phyloP scores from a whole-genome alignment of 2,113 vertebrate genomes.

The Eulacestoma nigropectus region DNA sequence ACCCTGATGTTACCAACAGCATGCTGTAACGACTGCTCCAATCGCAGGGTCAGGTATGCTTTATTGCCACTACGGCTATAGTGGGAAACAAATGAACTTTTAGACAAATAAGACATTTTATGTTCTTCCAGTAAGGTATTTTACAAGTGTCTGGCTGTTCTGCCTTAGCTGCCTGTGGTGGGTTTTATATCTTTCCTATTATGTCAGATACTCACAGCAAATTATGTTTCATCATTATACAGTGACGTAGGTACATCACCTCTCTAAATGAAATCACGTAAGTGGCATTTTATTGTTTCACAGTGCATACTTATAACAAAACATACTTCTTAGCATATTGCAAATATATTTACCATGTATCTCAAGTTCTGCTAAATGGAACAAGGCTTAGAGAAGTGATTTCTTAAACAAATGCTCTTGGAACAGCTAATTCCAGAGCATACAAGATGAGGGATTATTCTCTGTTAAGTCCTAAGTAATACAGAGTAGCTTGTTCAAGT shows the following conservation, averaged over 20 bases:
- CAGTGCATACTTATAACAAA: not conserved
- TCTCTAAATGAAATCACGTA: not conserved
- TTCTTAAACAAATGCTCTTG: constrained; percentile 57
- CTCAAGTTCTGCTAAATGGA: constrained; percentile 9
- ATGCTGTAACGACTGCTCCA: not conserved
- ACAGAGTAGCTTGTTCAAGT: constrained; percentile 42
- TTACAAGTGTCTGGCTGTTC: not conserved
- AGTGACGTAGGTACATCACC: not conserved
- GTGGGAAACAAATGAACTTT: not conserved
- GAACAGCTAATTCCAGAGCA: constrained; percentile 60
- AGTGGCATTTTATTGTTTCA: not conserved
- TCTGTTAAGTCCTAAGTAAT: constrained; percentile 47
- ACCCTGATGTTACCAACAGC: not conserved
- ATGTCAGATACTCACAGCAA: not conserved
- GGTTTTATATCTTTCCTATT: not conserved
- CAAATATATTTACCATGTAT: not conserved
- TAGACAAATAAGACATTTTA: not conserved
- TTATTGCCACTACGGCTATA: accelerated
- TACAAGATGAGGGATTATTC: constrained; percentile 49
- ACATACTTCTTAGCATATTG: not conserved
- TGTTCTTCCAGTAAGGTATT: not conserved
- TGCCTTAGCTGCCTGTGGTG: not conserved
- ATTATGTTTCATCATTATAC: not conserved
- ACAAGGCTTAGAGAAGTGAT: constrained; percentile 39
- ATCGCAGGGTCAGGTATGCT: not conserved